Evolutionary conservation across 2,113 vertebrate species (phyloP).

Genomic region (Eptatretus burgeri): DNA sequence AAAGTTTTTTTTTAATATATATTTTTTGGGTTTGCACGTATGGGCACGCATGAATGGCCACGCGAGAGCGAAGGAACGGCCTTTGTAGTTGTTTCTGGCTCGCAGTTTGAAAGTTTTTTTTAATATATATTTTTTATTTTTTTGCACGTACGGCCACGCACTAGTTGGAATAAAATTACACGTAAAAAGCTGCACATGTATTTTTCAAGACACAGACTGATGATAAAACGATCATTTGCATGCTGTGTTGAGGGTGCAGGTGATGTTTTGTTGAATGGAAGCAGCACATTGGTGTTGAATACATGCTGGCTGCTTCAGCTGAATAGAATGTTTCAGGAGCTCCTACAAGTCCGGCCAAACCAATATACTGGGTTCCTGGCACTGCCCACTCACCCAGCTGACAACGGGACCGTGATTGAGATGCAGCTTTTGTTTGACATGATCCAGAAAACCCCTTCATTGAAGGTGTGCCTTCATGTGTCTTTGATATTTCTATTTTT

Average conservation of each 20-base stretch:
- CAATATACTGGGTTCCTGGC: background rate
- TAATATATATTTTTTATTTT: too few species aligned
- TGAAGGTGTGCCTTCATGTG: background rate
- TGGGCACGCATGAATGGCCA: too few species aligned
- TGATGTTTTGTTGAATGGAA: slow-evolving; percentile 2
- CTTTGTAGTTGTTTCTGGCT: too few species aligned
- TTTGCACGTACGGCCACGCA: too few species aligned
- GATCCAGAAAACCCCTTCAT: background rate
- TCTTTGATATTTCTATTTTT: too few species aligned
- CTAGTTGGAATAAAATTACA: too few species aligned
- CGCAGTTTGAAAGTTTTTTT: too few species aligned
- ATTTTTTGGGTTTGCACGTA: too few species aligned
- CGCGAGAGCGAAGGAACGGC: too few species aligned
- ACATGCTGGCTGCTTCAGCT: background rate
- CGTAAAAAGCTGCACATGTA: too few species aligned
- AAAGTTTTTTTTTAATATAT: too few species aligned
- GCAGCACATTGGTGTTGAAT: background rate
- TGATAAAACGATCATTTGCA: background rate
- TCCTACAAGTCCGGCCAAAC: background rate
- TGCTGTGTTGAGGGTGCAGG: slow-evolving; percentile 4
- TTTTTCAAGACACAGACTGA: too few species aligned
- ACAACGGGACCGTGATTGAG: background rate
- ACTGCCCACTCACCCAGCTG: background rate
- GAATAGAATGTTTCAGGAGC: slow-evolving; percentile 2
- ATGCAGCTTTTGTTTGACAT: slow-evolving; percentile 1